phyloP scores from a whole-genome alignment of 2,113 vertebrate species.

The Ptychochromis oligacanthus region DNA sequence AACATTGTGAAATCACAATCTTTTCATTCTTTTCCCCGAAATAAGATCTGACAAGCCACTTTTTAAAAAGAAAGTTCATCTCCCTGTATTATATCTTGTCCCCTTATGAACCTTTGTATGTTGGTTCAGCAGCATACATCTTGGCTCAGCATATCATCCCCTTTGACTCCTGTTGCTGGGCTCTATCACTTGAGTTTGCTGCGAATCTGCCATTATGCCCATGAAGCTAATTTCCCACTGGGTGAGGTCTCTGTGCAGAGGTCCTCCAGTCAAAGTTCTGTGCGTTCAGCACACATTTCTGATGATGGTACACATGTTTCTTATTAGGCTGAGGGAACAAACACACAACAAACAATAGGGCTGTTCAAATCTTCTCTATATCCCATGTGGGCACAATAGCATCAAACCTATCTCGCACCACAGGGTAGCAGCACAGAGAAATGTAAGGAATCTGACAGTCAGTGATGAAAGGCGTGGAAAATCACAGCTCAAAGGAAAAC shows the following conservation, averaged over 20 bases:
- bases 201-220: conserved; percentile 27
- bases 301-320: conserved; percentile 55
- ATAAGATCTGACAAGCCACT: neutral
- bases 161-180: conserved; percentile 20
- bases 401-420: conserved; percentile 43
- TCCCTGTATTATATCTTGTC: conserved; percentile 1
- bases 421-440: conserved; percentile 34
- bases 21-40: conserved; percentile 18
- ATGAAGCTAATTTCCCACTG: conserved; percentile 48
- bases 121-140: neutral
- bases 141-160: conserved; percentile 29
- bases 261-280: conserved; percentile 37
- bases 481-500: conserved; percentile 25
- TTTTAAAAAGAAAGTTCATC: conserved; percentile 29
- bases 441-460: conserved; percentile 37
- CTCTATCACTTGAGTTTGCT: conserved; percentile 35
- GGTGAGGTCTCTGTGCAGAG: conserved; percentile 30
- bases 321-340: conserved; percentile 56
- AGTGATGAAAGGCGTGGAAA: conserved; percentile 45
- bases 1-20: neutral
- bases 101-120: conserved; percentile 22
- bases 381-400: conserved; percentile 44
- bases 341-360: conserved; percentile 66
- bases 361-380: conserved; percentile 48
- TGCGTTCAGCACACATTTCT: conserved; percentile 48